A percentile compares a stretch with the other conserved stretches of the same genome.
phyloP scores from a whole-genome alignment of 2,888 invertebrate species.

The Entomobrya proxima region DNA sequence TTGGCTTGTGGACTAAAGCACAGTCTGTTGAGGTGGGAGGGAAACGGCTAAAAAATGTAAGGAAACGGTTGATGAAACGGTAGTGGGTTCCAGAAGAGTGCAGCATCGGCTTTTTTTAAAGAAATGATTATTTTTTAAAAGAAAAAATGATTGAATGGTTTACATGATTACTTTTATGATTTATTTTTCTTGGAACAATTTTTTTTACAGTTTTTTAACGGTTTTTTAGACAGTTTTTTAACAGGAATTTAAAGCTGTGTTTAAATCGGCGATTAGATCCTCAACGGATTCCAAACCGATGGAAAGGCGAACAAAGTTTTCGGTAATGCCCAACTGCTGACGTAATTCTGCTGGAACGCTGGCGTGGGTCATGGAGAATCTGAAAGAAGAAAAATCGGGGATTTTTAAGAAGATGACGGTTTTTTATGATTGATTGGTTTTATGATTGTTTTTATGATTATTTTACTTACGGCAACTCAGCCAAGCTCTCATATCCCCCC shows the following conservation, averaged over 20 bases:
- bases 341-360: slow-evolving; percentile 89
- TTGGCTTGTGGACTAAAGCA: too few species aligned
- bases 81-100: too few species aligned
- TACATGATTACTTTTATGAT: neutral
- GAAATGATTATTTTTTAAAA: neutral
- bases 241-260: slow-evolving; percentile 84
- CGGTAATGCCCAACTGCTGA: slow-evolving; percentile 86
- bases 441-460: too few species aligned
- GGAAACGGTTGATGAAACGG: too few species aligned
- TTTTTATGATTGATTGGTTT: too few species aligned
- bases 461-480: slow-evolving; percentile 91
- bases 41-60: too few species aligned
- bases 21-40: too few species aligned
- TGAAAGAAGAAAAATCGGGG: slow-evolving; percentile 78
- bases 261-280: slow-evolving; percentile 90
- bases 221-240: slow-evolving; percentile 42
- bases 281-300: slow-evolving; percentile 92
- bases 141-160: neutral
- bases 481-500: slow-evolving; percentile 96
- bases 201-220: neutral
- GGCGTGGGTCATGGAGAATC: slow-evolving; percentile 96
- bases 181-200: neutral
- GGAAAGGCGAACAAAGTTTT: slow-evolving; percentile 90
- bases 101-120: neutral
- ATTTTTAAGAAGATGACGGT: neutral